Evolutionary conservation across 1,140 invertebrate species (phyloP), one percentile per base, ranked within the genome.

Genomic region (Colletes gigas): DNA sequence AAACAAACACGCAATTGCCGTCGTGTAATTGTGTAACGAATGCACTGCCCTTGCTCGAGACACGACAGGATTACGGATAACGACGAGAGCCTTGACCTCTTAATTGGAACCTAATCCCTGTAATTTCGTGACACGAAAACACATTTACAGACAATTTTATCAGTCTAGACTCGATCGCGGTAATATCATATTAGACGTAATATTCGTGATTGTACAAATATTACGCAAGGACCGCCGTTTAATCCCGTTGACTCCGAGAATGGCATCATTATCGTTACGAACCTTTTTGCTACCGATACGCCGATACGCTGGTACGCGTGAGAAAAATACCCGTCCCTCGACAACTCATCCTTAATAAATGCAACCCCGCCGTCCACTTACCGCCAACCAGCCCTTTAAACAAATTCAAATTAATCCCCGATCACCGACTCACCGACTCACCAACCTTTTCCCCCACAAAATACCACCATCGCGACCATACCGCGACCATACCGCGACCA

Each of bases 41-140:
- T 44, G 41, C 2, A 44, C 30, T 44, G 57, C 55, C 65, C 50
- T 84, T 84, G 83, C 19, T 73, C 69, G 17, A 9, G 19, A 1
- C 52, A 55, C 19, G 14, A 19, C 39, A 12, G 10, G 30, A 71
- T 70, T 65, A 73, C 41, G 52, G 12, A 44, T 17, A 21, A 74
- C 14, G 44, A 47, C 30, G 14, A 21, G 12, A 41, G 55, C 81
- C 73, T 83, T 86, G 72, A 86, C 44, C 63, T 10, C 57, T 81
- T 67, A 60, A 77, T 77, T 74, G 39, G 8, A 6, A 39, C 17
- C 12, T 73, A 75, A 82, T 81, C 19, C 10, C 52, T 39, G 70
- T 83, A 83, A 80, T 86, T 83, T 80, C 3, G 4, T 60, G 4
- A 54, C 62, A 60, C 54, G 47, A 12, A 84, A 68, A 66, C 47